Evolutionary conservation across 1,140 invertebrate genomes (phyloP).

Genomic region (Orius insidiosus): DNA sequence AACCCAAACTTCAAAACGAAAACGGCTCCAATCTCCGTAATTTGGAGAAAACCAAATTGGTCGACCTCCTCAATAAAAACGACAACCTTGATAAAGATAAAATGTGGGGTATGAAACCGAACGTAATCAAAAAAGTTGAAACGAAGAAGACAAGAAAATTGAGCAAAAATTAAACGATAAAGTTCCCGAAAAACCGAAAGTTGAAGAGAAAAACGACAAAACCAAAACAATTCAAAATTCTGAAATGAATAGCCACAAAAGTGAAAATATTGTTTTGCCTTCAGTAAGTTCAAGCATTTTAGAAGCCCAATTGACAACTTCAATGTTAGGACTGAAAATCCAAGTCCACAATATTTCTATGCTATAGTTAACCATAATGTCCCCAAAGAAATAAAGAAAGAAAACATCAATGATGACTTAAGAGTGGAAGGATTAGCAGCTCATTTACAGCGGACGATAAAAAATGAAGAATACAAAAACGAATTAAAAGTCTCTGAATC

Average conservation of each 20-base stretch:
- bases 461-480: constrained; percentile 10
- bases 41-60: too few relatives aligned
- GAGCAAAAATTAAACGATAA: too few relatives aligned
- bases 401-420: constrained; percentile 12
- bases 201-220: too few relatives aligned
- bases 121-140: too few relatives aligned
- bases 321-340: constrained; percentile 12
- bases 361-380: constrained; percentile 9
- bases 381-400: constrained; percentile 1
- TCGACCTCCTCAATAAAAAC: too few relatives aligned
- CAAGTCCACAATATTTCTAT: constrained; percentile 10
- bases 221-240: too few relatives aligned
- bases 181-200: too few relatives aligned
- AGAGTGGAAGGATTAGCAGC: constrained; percentile 15
- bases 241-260: background rate
- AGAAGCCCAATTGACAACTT: constrained; percentile 18
- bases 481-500: background rate
- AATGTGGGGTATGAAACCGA: too few relatives aligned
- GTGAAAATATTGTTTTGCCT: background rate
- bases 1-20: too few relatives aligned
- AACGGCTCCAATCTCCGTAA: too few relatives aligned
- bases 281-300: constrained; percentile 19
- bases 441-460: constrained; percentile 14
- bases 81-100: too few relatives aligned
- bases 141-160: too few relatives aligned